phyloP scores from a whole-genome alignment of 35 echinoderm and acorn worm species.

The Strongylocentrotus purpuratus region DNA sequence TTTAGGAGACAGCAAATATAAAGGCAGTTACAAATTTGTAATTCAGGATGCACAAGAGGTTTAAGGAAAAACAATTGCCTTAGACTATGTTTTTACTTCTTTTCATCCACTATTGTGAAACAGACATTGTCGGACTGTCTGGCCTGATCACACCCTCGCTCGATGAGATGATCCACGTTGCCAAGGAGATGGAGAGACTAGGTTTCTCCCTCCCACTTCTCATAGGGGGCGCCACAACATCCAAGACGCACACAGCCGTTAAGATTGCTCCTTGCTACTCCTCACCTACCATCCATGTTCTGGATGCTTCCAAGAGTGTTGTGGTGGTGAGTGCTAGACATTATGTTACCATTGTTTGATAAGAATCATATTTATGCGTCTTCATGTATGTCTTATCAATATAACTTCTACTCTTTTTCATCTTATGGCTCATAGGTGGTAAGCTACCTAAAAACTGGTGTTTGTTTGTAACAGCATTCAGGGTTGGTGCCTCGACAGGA shows the following conservation, averaged over 20 bases:
- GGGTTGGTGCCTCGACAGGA: too few species aligned
- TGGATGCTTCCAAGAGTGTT: slow-evolving; percentile 97
- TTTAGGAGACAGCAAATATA: not conserved
- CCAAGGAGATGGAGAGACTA: slow-evolving; percentile 97
- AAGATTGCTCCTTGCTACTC: slow-evolving; percentile 92
- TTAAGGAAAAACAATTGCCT: not conserved
- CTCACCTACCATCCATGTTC: slow-evolving; percentile 83
- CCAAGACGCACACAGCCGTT: slow-evolving; percentile 97
- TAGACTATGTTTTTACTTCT: not conserved
- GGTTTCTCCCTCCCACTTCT: slow-evolving; percentile 92
- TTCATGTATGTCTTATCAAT: too few species aligned
- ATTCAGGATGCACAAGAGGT: not conserved
- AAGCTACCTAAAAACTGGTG: too few species aligned
- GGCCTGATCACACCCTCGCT: slow-evolving; percentile 96
- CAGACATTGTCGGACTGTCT: slow-evolving; percentile 94
- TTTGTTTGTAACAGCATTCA: too few species aligned
- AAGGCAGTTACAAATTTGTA: not conserved
- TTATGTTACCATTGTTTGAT: not conserved
- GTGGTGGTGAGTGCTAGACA: slow-evolving; percentile 73
- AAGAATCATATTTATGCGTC: not conserved
- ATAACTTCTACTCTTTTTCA: too few species aligned
- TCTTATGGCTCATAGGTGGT: too few species aligned
- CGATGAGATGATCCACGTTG: slow-evolving; percentile 99
- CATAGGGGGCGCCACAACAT: slow-evolving; percentile 97
- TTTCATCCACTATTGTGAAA: not conserved